phyloP scores from a whole-genome alignment of 2,113 vertebrate species.

The Prochilodus magdalenae region DNA sequence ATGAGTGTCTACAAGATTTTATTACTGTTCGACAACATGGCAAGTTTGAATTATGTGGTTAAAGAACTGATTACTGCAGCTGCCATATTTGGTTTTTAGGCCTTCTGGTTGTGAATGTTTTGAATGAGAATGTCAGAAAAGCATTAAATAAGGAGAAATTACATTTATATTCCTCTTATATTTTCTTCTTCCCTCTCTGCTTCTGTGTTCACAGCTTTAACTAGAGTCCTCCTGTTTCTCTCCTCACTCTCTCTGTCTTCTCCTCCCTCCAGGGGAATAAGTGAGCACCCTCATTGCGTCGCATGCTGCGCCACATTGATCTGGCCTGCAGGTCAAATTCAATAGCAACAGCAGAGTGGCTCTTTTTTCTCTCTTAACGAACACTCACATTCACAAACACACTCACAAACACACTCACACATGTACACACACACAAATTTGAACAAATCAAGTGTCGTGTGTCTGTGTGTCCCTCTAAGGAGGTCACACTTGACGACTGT shows the following conservation, averaged over 20 bases:
- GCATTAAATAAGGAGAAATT: neutral
- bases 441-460: slow-evolving; percentile 28
- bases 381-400: slow-evolving; percentile 30
- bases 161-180: neutral
- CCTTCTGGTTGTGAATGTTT: neutral
- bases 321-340: slow-evolving; percentile 81
- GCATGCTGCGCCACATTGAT: slow-evolving; percentile 82
- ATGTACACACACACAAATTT: slow-evolving; percentile 41
- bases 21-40: neutral
- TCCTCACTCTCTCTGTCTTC: slow-evolving; percentile 26
- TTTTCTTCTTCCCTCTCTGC: slow-evolving; percentile 45
- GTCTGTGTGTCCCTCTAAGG: slow-evolving; percentile 42
- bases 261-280: slow-evolving; percentile 78
- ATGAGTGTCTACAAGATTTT: neutral
- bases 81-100: neutral
- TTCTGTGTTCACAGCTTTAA: slow-evolving; percentile 29
- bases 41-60: neutral
- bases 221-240: slow-evolving; percentile 2
- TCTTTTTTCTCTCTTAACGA: slow-evolving; percentile 56
- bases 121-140: neutral
- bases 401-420: slow-evolving; percentile 29
- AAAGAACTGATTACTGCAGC: neutral
- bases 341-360: slow-evolving; percentile 77
- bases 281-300: slow-evolving; percentile 79
- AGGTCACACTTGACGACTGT: slow-evolving; percentile 45